phyloP scores from a whole-genome alignment of 2,113 vertebrate genomes.

The Podarcis raffonei region DNA sequence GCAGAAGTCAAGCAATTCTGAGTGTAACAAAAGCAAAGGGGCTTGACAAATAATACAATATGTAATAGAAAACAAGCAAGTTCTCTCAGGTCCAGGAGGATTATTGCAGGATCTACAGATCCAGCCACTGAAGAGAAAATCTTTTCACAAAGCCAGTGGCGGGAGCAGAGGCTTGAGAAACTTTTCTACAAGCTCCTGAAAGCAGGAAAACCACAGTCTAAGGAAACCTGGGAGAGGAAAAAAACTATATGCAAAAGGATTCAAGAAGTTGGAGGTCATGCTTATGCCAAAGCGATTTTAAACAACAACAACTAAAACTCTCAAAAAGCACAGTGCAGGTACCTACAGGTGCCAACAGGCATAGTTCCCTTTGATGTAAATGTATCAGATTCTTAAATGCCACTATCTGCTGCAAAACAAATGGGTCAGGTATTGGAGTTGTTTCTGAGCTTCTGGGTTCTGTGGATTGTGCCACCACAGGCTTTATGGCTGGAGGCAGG shows the following conservation, averaged over 20 bases:
- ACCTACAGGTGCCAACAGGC: rapidly evolving
- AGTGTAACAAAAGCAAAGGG: slow-evolving; percentile 11
- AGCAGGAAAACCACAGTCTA: slow-evolving; percentile 25
- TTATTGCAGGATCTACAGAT: slow-evolving; percentile 29
- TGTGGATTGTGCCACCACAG: neutral
- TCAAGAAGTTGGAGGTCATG: slow-evolving; percentile 6
- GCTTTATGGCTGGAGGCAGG: neutral
- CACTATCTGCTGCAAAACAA: neutral
- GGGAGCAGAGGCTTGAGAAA: neutral
- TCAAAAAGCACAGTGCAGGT: neutral
- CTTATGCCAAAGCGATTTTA: neutral
- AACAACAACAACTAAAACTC: neutral
- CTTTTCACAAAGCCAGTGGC: neutral
- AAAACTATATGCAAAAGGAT: slow-evolving; percentile 29
- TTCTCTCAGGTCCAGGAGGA: slow-evolving; percentile 47
- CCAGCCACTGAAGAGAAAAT: slow-evolving; percentile 37
- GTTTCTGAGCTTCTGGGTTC: neutral
- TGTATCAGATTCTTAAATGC: slow-evolving; percentile 1
- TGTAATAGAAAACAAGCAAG: slow-evolving; percentile 37
- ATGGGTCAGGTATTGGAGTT: neutral
- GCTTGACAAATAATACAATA: slow-evolving; percentile 34
- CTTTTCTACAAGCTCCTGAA: slow-evolving; percentile 34
- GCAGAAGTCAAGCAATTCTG: slow-evolving; percentile 34
- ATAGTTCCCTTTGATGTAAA: slow-evolving; percentile 16
- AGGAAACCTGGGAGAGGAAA: slow-evolving; percentile 21